These are phyloP conservation scores for Chloroceryle inda DNA, from an alignment of 2,797 vertebrate genomes.

Conservation along the genomic window DNA sequence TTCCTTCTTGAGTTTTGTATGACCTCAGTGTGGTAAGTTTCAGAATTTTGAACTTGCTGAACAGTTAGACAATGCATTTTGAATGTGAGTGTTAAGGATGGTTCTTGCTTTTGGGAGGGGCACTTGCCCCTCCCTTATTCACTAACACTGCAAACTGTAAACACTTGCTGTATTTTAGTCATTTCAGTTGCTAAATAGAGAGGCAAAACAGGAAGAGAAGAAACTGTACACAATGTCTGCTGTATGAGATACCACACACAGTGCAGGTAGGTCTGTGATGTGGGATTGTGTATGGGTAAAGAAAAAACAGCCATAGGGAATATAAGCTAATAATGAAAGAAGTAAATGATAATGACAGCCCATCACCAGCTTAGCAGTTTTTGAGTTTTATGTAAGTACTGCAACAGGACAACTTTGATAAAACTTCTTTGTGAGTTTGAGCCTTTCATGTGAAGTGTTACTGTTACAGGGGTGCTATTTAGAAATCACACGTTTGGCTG, in stretches of 20 bases:
- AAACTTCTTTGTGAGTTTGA: not conserved
- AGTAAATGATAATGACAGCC: not conserved
- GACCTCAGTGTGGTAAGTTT: not conserved
- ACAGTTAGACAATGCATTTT: not conserved
- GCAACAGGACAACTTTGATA: not conserved
- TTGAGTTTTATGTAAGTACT: not conserved
- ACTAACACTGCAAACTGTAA: not conserved
- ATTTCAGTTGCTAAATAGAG: not conserved
- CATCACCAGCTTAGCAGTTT: not conserved
- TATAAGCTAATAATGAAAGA: not conserved
- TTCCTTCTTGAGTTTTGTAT: not conserved
- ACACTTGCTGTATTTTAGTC: not conserved
- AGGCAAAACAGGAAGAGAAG: not conserved
- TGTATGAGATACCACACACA: not conserved
- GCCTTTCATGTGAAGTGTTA: not conserved
- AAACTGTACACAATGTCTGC: fast-evolving
- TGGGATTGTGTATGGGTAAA: not conserved
- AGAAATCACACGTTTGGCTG: not conserved
- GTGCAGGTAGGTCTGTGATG: not conserved
- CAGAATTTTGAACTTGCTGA: not conserved
- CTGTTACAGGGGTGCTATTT: not conserved
- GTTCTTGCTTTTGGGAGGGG: not conserved
- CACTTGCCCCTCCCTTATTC: not conserved
- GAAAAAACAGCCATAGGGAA: not conserved
- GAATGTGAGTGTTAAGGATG: not conserved